Conservation (phyloP, 2,888 invertebrate genomes). For the Lepidocyrtinus sp. region DNA sequence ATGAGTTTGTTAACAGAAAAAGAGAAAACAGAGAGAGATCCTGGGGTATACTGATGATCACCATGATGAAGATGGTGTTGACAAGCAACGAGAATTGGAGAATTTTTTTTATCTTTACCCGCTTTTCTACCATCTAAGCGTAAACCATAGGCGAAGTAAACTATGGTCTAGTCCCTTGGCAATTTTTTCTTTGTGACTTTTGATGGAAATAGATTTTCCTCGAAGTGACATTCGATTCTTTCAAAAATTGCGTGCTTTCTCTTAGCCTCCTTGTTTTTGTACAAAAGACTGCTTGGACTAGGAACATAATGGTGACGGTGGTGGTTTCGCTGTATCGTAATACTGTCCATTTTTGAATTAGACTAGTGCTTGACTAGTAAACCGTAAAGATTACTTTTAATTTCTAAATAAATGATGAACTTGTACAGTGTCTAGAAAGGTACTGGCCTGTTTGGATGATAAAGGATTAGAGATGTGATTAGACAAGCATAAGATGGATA, state of each 20-base stretch:
- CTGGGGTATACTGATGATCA: too few species aligned
- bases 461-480: slow-evolving; percentile 42
- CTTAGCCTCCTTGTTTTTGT: not conserved
- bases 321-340: too few species aligned
- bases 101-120: too few species aligned
- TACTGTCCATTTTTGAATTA: too few species aligned
- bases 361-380: too few species aligned
- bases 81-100: too few species aligned
- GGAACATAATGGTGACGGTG: too few species aligned
- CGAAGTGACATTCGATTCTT: slow-evolving; percentile 69
- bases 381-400: not conserved
- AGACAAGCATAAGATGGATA: slow-evolving; percentile 56
- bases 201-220: slow-evolving; percentile 70
- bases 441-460: slow-evolving; percentile 7
- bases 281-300: not conserved
- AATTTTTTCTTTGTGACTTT: slow-evolving; percentile 64
- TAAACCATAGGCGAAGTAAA: too few species aligned
- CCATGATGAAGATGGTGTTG: too few species aligned
- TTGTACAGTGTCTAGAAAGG: not conserved
- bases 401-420: not conserved
- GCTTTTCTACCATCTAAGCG: too few species aligned
- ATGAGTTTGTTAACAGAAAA: too few species aligned
- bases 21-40: too few species aligned
- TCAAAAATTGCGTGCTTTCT: slow-evolving; percentile 30
- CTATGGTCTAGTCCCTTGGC: slow-evolving; percentile 68